These are phyloP conservation scores for Agelaius tricolor DNA, from an alignment of 2,113 vertebrate species.

Conservation along the genomic window DNA sequence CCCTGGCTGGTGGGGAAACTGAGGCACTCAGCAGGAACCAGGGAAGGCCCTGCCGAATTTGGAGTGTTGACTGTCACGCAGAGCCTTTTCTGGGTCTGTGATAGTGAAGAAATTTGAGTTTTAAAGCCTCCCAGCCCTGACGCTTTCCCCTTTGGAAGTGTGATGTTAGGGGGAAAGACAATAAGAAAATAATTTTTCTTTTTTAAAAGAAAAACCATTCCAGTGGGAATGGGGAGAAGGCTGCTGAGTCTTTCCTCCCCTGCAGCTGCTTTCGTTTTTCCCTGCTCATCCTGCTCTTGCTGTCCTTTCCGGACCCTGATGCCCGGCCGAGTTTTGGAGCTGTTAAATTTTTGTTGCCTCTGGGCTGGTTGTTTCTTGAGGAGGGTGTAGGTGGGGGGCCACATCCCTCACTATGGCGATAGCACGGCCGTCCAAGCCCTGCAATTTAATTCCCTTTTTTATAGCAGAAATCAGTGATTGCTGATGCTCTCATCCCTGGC, in stretches of 20 bases:
- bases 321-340: neutral
- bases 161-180: too few relatives aligned
- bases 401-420: rapidly evolving
- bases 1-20: neutral
- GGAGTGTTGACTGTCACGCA: rapidly evolving
- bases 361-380: neutral
- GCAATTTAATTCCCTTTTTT: neutral
- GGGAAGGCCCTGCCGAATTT: neutral
- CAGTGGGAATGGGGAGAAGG: neutral
- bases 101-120: neutral
- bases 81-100: neutral
- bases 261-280: neutral
- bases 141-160: neutral
- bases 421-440: neutral
- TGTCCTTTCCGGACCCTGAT: neutral
- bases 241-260: neutral
- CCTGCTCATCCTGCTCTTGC: neutral
- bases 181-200: neutral
- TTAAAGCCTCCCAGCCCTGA: neutral
- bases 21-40: neutral
- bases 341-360: neutral
- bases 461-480: rapidly evolving
- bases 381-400: neutral
- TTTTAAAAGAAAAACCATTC: neutral
- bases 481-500: neutral